These are phyloP conservation scores for Lytechinus variegatus DNA, from an alignment of 35 echinoderm and acorn worm species.

Conservation along the genomic window DNA sequence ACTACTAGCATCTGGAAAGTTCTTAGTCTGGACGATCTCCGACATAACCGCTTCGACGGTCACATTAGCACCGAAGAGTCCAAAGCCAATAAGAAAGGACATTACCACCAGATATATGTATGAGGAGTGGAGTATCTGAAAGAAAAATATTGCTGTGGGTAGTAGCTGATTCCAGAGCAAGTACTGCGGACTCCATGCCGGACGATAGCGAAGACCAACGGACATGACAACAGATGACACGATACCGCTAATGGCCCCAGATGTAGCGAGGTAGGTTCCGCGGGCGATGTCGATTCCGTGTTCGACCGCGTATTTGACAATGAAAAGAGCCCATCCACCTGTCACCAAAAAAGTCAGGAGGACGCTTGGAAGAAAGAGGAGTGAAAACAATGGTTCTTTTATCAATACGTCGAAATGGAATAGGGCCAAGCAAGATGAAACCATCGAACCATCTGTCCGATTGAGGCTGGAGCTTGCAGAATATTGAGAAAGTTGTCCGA, in stretches of 20 bases:
- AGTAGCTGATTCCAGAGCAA: not conserved
- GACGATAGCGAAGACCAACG: not conserved
- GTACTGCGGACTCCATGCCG: not conserved
- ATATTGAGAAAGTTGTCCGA: not conserved
- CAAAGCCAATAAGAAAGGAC: conserved; percentile 41
- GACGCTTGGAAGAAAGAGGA: not conserved
- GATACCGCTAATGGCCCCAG: not conserved
- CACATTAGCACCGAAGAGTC: not conserved
- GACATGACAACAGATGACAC: not conserved
- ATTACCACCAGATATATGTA: not conserved
- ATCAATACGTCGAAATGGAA: not conserved
- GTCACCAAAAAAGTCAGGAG: not conserved
- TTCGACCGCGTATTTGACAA: not conserved
- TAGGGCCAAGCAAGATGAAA: not conserved
- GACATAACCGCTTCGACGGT: not conserved
- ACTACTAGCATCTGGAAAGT: conserved; percentile 18
- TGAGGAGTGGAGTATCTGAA: conserved; percentile 17
- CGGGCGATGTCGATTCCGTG: not conserved
- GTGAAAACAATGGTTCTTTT: not conserved
- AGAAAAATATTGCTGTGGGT: not conserved
- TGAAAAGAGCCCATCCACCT: conserved; percentile 25
- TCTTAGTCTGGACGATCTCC: not conserved
- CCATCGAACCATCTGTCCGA: not conserved
- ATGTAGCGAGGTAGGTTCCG: not conserved
- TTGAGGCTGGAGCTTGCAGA: no score